phyloP scores from a whole-genome alignment of 2,113 vertebrate species.

The Aix galericulata region DNA sequence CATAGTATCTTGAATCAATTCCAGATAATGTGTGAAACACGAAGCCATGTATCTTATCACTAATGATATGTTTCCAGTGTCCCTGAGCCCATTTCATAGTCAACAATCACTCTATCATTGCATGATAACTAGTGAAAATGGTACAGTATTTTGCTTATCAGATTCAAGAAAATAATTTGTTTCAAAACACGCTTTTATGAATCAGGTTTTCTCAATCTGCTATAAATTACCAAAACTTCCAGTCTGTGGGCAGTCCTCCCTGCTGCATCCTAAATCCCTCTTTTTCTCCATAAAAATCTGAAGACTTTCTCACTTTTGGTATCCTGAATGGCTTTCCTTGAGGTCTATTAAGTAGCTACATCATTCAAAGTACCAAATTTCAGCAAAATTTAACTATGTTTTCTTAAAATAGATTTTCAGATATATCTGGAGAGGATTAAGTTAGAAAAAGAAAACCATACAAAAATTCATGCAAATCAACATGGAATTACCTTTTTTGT shows the following conservation, averaged over 20 bases:
- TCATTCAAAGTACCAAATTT: neutral
- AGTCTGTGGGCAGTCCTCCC: neutral
- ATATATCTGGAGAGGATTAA: neutral
- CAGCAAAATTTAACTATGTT: neutral
- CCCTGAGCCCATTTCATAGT: neutral
- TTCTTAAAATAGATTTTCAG: too few relatives aligned
- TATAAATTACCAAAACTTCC: neutral
- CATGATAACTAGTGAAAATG: neutral
- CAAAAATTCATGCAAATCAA: neutral
- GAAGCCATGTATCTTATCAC: constrained; percentile 38
- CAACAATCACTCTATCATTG: neutral
- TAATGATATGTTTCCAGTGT: neutral
- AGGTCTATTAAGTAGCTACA: neutral
- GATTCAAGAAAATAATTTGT: neutral
- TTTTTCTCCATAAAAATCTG: neutral
- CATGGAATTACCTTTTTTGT: neutral
- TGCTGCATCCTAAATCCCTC: neutral
- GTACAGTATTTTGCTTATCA: neutral
- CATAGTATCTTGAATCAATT: constrained; percentile 30
- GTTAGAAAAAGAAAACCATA: neutral
- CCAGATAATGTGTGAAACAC: constrained; percentile 21
- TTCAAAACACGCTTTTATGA: neutral
- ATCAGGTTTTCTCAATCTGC: neutral
- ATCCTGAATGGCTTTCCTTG: neutral
- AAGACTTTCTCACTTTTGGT: neutral